phyloP scores from a whole-genome alignment of 2,113 vertebrate genomes.

The Paramisgurnus dabryanus region DNA sequence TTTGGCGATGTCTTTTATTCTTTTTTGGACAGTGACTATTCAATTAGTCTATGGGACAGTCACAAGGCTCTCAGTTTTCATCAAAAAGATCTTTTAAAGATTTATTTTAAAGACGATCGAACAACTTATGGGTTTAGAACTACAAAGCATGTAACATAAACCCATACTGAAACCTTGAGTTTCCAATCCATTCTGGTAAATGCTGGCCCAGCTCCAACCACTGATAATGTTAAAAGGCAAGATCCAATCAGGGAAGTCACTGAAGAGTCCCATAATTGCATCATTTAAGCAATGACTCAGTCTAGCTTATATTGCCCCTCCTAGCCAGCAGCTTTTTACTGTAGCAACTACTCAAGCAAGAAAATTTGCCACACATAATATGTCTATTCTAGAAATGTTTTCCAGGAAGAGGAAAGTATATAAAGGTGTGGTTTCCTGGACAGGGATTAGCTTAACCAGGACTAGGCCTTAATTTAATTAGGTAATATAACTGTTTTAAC shows the following conservation, averaged over 20 bases:
- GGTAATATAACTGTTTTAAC: too few relatives aligned
- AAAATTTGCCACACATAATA: conserved; percentile 72
- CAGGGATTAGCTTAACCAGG: too few relatives aligned
- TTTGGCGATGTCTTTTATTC: too few relatives aligned
- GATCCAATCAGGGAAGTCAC: conserved; percentile 69
- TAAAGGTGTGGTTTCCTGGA: too few relatives aligned
- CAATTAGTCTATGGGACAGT: too few relatives aligned
- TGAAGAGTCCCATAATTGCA: conserved; percentile 71
- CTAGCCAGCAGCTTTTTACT: conserved; percentile 67
- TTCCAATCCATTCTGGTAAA: not conserved
- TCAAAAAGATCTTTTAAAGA: too few relatives aligned
- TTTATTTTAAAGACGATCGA: too few relatives aligned
- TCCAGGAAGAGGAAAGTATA: conserved; percentile 16
- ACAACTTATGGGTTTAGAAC: too few relatives aligned
- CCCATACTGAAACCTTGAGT: not conserved
- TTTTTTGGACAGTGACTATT: too few relatives aligned
- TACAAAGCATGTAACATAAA: not conserved
- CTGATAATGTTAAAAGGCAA: conserved; percentile 24
- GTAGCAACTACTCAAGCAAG: conserved; percentile 71
- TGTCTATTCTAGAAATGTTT: conserved; percentile 71
- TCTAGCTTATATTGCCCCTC: conserved; percentile 60
- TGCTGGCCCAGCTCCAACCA: not conserved
- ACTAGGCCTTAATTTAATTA: too few relatives aligned
- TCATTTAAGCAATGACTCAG: conserved; percentile 76
- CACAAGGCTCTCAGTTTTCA: too few relatives aligned